Conservation (phyloP, 1,140 invertebrate genomes). For the Philaenus spumarius region DNA sequence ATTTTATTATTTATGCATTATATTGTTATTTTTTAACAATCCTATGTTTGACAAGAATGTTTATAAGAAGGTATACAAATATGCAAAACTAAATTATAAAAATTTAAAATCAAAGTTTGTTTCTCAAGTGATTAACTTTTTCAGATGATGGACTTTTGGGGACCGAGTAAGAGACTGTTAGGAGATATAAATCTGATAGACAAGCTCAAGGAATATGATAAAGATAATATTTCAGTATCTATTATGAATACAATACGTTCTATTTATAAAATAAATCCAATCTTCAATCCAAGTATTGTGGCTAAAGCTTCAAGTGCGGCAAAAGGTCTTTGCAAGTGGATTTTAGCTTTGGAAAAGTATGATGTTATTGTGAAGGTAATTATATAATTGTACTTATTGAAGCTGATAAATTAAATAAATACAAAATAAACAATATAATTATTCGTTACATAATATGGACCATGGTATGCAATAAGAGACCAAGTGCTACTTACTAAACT, state of each 20-base stretch:
- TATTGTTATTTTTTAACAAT: too few relatives aligned
- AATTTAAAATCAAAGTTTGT: too few relatives aligned
- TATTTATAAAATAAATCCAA: slow-evolving; percentile 67
- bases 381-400: neutral
- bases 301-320: slow-evolving; percentile 86
- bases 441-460: neutral
- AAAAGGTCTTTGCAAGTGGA: slow-evolving; percentile 88
- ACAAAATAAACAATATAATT: neutral
- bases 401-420: too few relatives aligned
- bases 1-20: too few relatives aligned
- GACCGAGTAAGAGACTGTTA: slow-evolving; percentile 80
- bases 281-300: slow-evolving; percentile 82
- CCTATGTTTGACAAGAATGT: too few relatives aligned
- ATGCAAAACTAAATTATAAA: too few relatives aligned
- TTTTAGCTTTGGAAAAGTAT: slow-evolving; percentile 88
- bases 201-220: slow-evolving; percentile 80
- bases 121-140: slow-evolving; percentile 67
- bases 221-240: slow-evolving; percentile 77
- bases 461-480: too few relatives aligned
- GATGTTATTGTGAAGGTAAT: slow-evolving; percentile 78
- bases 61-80: too few relatives aligned
- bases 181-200: slow-evolving; percentile 86
- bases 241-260: slow-evolving; percentile 80
- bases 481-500: too few relatives aligned
- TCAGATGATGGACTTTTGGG: slow-evolving; percentile 80